Conservation (phyloP, 2,797 vertebrate genomes). For the Apogon talboti region DNA sequence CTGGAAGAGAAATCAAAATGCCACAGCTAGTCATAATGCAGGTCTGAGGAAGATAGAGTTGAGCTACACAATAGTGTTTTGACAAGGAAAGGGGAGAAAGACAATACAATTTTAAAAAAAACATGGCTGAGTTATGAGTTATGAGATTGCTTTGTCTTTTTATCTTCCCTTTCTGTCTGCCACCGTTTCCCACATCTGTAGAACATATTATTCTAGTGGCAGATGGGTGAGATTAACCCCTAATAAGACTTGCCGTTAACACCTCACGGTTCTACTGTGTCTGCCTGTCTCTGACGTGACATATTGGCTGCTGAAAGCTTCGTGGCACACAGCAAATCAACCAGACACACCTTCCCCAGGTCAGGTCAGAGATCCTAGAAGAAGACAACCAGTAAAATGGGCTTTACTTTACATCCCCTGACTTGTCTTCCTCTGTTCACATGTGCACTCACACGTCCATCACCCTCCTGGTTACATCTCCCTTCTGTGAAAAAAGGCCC, state of each 20-base stretch:
- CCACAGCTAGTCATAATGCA: constrained; percentile 52
- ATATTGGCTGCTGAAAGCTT: constrained; percentile 51
- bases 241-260: constrained; percentile 62
- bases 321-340: background rate
- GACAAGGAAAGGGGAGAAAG: constrained; percentile 50
- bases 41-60: constrained; percentile 54
- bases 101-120: constrained; percentile 29
- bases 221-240: constrained; percentile 56
- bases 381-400: constrained; percentile 26
- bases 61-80: constrained; percentile 47
- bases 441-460: constrained; percentile 11
- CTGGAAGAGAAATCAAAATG: constrained; percentile 64
- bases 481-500: constrained; percentile 13
- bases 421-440: constrained; percentile 13
- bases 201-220: constrained; percentile 48
- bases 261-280: constrained; percentile 43
- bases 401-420: constrained; percentile 9
- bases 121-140: background rate
- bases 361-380: constrained; percentile 20
- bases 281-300: constrained; percentile 33
- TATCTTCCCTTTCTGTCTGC: constrained; percentile 29
- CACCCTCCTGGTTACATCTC: constrained; percentile 20
- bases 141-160: constrained; percentile 19
- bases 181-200: constrained; percentile 62
- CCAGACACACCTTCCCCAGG: constrained; percentile 26